Evolutionary conservation across 1,140 invertebrate genomes (phyloP).

Genomic region (Zaprionus vittiger): DNA sequence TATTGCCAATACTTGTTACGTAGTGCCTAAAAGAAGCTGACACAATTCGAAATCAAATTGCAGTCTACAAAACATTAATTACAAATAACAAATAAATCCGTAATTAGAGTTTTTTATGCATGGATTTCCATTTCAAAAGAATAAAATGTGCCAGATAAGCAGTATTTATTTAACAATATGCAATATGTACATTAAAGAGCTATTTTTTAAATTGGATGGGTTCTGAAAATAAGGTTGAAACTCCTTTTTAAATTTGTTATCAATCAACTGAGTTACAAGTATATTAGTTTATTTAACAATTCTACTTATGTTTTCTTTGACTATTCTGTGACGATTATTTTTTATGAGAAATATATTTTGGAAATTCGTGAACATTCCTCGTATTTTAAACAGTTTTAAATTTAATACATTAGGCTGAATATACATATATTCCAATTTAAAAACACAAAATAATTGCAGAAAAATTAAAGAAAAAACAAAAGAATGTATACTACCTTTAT

Average conservation of each 20-base stretch:
- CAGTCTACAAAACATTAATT: not conserved
- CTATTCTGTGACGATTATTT: too few relatives aligned
- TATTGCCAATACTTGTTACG: slow-evolving; percentile 40
- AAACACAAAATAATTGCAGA: too few relatives aligned
- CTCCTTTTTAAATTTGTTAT: not conserved
- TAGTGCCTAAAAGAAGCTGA: not conserved
- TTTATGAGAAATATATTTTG: too few relatives aligned
- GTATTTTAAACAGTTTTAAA: too few relatives aligned
- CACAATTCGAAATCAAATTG: slow-evolving; percentile 2
- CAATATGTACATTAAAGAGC: not conserved
- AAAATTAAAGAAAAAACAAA: too few relatives aligned
- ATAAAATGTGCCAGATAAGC: not conserved
- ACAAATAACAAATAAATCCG: not conserved
- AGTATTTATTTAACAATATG: not conserved
- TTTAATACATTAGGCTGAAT: too few relatives aligned
- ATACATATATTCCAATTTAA: too few relatives aligned
- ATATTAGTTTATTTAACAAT: not conserved
- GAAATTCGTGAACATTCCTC: too few relatives aligned
- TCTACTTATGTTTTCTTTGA: too few relatives aligned
- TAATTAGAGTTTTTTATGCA: not conserved
- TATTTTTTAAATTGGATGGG: not conserved
- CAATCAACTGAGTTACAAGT: not conserved
- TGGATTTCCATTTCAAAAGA: not conserved
- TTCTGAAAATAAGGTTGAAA: too few relatives aligned
- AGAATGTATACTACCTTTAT: too few relatives aligned